phyloP scores from a whole-genome alignment of 2,888 invertebrate species.

The Xylota segnis region DNA sequence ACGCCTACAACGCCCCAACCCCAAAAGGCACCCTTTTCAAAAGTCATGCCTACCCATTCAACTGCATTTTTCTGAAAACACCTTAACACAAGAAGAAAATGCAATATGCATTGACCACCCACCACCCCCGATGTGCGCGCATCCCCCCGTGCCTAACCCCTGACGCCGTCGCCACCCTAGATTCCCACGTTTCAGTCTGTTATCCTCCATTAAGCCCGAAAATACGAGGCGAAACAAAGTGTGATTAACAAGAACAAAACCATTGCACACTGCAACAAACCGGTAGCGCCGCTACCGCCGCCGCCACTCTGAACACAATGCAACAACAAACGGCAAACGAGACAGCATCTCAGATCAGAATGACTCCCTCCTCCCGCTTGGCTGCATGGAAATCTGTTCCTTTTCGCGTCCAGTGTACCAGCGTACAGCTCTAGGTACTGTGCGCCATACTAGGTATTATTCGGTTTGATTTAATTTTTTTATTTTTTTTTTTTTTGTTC shows the following conservation, averaged over 20 bases:
- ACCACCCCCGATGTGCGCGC: constrained; percentile 4
- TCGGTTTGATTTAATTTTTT: constrained; percentile 41
- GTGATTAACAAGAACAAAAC: constrained; percentile 74
- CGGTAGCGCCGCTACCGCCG: constrained; percentile 62
- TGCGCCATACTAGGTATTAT: constrained; percentile 54
- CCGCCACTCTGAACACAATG: constrained; percentile 32
- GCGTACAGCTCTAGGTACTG: constrained; percentile 13
- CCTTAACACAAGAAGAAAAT: constrained; percentile 1
- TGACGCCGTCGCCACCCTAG: constrained; percentile 10
- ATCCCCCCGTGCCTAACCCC: constrained; percentile 5
- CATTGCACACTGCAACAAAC: constrained; percentile 61
- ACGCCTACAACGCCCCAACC: not conserved
- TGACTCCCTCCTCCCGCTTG: constrained; percentile 38
- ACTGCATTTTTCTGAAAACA: constrained; percentile 16
- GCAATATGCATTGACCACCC: not conserved
- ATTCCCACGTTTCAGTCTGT: constrained; percentile 70
- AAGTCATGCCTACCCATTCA: not conserved
- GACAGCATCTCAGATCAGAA: constrained; percentile 58
- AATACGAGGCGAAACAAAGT: constrained; percentile 64
- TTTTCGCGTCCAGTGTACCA: constrained; percentile 14
- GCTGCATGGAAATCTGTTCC: constrained; percentile 57
- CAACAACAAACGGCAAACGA: constrained; percentile 58
- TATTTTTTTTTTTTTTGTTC: constrained; percentile 16
- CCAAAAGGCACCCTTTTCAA: not conserved
- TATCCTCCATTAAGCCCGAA: constrained; percentile 68